Evolutionary conservation across 2,888 invertebrate genomes (phyloP), one percentile per base, ranked within the genome.

Genomic region (Byasa hedistus): DNA sequence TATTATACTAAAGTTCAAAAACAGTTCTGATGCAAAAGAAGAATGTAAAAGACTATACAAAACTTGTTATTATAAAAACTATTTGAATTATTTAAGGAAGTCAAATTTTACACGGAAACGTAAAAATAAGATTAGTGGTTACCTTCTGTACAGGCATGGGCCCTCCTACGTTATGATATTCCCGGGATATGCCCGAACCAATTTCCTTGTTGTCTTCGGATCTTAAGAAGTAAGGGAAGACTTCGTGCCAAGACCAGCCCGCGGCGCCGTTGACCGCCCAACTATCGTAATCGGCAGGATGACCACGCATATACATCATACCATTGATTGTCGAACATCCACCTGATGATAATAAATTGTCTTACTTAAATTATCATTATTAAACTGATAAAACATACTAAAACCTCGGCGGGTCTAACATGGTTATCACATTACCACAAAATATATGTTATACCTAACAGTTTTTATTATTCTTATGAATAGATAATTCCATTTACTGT

Each of bases 231-330:
- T 94, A 95, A 0, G 96, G 96, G 65, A 96, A 83, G 10, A 96
- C 94, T 57, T 96, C 95, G n/a, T 92, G 91, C 93, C 95, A 96
- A 7, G 94, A 92, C 96, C 96, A 96, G n/a, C 95, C 96, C 0
- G 84, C 77, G 51, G 96, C 96, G 0, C 96, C 96, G 69, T 94
- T 92, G 19, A 89, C 90, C 3, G 93, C 95, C 96, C 96, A 96
- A 12, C 93, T 92, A 77, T 96, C 94, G 83, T 95, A 96, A 85
- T 96, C 96, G 1, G 90, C 92, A 0, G 94, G 92, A 73, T 95
- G 94, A 0, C 96, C 96, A 24, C 96, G 91, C 83, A 95, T 94
- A 81, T 96, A 96, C 94, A 95, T 96, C 96, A 97, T 97, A 1
- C 96, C 96, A 78, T 97, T 96, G 63, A 95, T 93, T 0, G 94